Percentiles rank a stretch among this genome's conserved stretches.
phyloP scores from a whole-genome alignment of 2,888 invertebrate genomes.

The Spisula solida region DNA sequence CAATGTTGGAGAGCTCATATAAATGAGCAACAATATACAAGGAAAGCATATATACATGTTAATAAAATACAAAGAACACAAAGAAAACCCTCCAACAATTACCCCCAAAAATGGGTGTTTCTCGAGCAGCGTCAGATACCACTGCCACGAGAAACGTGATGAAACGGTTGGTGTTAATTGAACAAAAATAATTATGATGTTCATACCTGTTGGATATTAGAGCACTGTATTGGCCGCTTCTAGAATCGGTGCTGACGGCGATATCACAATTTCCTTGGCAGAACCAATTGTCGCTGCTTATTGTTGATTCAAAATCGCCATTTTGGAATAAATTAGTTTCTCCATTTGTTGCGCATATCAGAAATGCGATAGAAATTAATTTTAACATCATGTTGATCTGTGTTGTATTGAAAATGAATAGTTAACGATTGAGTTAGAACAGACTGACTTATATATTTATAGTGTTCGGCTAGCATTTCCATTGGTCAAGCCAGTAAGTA shows the following conservation, averaged over 20 bases:
- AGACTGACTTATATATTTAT: not conserved
- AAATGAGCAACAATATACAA: too few relatives aligned
- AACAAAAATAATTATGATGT: too few relatives aligned
- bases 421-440: not conserved
- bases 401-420: not conserved
- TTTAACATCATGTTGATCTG: not conserved
- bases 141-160: too few relatives aligned
- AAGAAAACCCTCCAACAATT: too few relatives aligned
- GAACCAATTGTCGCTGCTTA: not conserved
- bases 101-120: too few relatives aligned
- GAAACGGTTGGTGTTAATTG: too few relatives aligned
- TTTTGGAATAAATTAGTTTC: slow-evolving; percentile 33
- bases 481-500: not conserved
- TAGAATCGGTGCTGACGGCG: slow-evolving; percentile 26
- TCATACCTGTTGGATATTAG: slow-evolving; percentile 33
- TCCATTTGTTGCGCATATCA: not conserved
- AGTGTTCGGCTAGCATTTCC: not conserved
- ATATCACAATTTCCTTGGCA: slow-evolving; percentile 38
- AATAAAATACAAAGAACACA: too few relatives aligned
- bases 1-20: too few relatives aligned
- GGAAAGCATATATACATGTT: too few relatives aligned
- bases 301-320: slow-evolving; percentile 37
- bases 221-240: slow-evolving; percentile 31
- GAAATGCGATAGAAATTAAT: not conserved
- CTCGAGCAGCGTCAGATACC: too few relatives aligned